phyloP scores from a whole-genome alignment of 2,113 vertebrate genomes.

The Columbina picui region DNA sequence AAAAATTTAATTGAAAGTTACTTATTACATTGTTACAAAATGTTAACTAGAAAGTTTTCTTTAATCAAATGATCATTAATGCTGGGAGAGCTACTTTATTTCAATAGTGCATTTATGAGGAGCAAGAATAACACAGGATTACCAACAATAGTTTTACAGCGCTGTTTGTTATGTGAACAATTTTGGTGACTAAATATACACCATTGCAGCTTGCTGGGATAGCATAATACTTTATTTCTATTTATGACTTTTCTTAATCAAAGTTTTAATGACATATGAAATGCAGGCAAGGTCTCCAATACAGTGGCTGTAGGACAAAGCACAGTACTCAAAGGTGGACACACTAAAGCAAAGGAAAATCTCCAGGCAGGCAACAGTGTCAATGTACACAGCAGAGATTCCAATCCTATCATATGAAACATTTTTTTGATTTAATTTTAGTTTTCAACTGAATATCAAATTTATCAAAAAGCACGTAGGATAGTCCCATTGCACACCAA shows the following conservation, averaged over 20 bases:
- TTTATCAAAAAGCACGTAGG: background rate
- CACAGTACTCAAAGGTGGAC: background rate
- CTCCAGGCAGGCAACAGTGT: accelerated
- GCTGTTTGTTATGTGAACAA: constrained; percentile 12
- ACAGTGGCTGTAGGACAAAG: background rate
- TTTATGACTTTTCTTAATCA: constrained; percentile 35
- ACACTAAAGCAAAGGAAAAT: background rate
- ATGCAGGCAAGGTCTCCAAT: background rate
- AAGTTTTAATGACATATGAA: background rate
- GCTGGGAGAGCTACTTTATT: constrained; percentile 46
- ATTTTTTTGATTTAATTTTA: background rate
- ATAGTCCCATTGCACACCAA: background rate
- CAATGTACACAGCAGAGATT: background rate
- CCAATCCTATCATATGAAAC: background rate
- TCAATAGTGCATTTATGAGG: constrained; percentile 42
- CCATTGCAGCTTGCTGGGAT: background rate
- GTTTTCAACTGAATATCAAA: background rate
- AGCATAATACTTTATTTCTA: constrained; percentile 33
- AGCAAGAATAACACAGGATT: constrained; percentile 39
- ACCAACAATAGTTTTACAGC: constrained; percentile 2
- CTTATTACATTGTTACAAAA: constrained; percentile 77
- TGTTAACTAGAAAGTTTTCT: constrained; percentile 75
- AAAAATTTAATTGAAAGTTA: constrained; percentile 84
- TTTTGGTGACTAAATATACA: background rate
- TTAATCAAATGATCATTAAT: constrained; percentile 70